These are phyloP conservation scores for Meta bourneti DNA, from an alignment of 2,888 invertebrate species.

Conservation along the genomic window DNA sequence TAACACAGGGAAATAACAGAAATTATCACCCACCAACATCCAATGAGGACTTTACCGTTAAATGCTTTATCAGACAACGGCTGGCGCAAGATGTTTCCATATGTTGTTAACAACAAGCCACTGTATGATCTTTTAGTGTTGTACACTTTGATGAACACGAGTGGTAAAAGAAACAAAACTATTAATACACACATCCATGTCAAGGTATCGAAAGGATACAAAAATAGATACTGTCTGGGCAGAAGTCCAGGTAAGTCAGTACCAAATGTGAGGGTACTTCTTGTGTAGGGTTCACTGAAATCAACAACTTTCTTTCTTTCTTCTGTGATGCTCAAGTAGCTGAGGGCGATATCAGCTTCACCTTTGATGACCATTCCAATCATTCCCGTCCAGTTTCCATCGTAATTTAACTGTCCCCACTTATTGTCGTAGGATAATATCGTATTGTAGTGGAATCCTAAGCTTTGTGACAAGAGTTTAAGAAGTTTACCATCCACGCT, in stretches of 20 bases:
- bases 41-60: not conserved
- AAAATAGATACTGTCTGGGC: not conserved
- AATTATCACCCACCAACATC: not conserved
- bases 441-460: not conserved
- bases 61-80: not conserved
- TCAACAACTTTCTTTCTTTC: not conserved
- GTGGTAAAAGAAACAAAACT: not conserved
- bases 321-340: not conserved
- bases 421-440: not conserved
- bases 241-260: not conserved
- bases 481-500: not conserved
- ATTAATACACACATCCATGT: not conserved
- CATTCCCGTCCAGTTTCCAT: constrained; percentile 16
- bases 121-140: not conserved
- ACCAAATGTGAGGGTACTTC: not conserved
- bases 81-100: not conserved
- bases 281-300: not conserved
- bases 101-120: not conserved
- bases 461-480: not conserved
- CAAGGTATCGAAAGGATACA: not conserved
- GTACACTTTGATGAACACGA: not conserved
- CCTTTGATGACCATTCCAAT: not conserved
- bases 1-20: constrained; percentile 1
- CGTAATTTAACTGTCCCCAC: not conserved
- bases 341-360: not conserved